A percentile compares a stretch with the other conserved stretches of the same genome.
Conservation (phyloP, 2,113 vertebrate species). For the Cephalopterus ornatus region DNA sequence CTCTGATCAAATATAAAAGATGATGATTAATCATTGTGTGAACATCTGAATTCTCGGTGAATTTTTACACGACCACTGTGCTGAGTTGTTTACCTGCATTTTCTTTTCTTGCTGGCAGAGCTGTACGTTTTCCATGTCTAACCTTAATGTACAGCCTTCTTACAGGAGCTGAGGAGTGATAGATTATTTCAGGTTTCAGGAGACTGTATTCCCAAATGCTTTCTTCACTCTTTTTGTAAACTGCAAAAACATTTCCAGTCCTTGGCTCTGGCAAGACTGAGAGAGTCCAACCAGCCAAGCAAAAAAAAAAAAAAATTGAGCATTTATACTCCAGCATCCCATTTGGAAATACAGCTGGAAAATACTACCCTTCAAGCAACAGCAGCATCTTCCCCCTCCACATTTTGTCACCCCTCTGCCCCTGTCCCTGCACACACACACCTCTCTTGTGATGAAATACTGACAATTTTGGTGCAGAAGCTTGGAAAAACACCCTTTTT, state of each 20-base stretch:
- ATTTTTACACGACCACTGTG: not conserved
- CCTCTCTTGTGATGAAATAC: not conserved
- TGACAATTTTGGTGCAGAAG: not conserved
- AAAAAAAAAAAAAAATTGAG: not conserved
- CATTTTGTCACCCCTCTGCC: not conserved
- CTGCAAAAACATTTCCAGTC: slow-evolving; percentile 9
- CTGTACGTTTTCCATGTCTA: not conserved
- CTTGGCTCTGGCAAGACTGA: not conserved
- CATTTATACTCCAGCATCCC: not conserved
- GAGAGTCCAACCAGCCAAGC: not conserved
- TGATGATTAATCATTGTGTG: not conserved
- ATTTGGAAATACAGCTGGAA: not conserved
- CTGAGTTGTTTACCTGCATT: slow-evolving; percentile 23
- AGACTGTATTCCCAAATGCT: slow-evolving; percentile 8
- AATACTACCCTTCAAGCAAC: not conserved
- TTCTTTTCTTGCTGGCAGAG: slow-evolving; percentile 18
- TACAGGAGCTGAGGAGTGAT: not conserved
- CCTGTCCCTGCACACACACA: rapidly evolving
- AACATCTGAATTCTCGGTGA: not conserved
- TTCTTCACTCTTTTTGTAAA: slow-evolving; percentile 1
- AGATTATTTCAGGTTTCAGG: not conserved
- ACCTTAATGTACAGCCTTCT: not conserved
- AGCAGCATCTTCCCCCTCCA: not conserved
- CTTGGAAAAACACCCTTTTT: not conserved
- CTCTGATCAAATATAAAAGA: slow-evolving; percentile 19